Conservation (phyloP, 2,888 invertebrate species). For the Ichneumoninae sp. region DNA sequence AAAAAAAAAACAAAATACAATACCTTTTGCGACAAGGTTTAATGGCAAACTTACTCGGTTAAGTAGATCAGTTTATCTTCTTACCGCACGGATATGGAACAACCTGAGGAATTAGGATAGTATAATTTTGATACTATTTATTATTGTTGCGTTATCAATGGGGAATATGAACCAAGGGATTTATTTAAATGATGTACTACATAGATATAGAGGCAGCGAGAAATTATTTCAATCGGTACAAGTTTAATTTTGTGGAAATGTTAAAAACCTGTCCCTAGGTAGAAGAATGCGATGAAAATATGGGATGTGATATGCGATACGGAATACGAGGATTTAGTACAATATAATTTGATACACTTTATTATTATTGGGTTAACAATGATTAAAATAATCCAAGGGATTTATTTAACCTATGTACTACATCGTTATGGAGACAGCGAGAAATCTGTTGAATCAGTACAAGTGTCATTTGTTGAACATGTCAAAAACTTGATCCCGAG, state of each 20-base stretch:
- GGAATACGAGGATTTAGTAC: background rate
- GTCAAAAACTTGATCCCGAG: conserved; percentile 20
- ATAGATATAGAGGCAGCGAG: background rate
- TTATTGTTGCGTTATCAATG: background rate
- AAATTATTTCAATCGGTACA: background rate
- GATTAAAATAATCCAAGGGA: background rate
- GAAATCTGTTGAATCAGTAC: conserved; percentile 2
- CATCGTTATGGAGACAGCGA: background rate
- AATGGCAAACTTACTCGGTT: background rate
- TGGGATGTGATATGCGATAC: no score
- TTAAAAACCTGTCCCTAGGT: conserved; percentile 25
- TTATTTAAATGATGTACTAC: background rate
- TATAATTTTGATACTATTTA: background rate
- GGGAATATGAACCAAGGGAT: background rate
- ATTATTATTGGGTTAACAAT: background rate
- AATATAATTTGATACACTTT: background rate
- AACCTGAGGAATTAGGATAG: background rate
- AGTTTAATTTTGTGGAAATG: background rate
- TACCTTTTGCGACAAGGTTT: background rate
- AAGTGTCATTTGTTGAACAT: background rate
- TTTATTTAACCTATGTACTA: background rate
- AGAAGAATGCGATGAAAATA: conserved; percentile 28
- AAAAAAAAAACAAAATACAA: background rate
- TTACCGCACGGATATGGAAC: background rate
- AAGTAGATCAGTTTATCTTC: background rate